Base-by-base conservation (phyloP, 2,797 vertebrate species). In the Hemibagrus guttatus region DNA sequence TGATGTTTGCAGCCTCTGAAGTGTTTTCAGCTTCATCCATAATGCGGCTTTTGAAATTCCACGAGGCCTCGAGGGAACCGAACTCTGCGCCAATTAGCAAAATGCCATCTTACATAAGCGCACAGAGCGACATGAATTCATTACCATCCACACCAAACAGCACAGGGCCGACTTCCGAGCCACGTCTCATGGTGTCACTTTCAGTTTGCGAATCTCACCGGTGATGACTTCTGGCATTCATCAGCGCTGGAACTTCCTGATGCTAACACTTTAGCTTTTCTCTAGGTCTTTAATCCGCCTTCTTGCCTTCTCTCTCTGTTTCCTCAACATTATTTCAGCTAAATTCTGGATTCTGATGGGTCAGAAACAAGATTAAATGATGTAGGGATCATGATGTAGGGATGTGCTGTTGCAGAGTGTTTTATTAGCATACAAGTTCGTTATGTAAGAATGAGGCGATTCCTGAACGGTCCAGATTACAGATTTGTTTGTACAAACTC, bases 1-100 rank as follows among this genome's bases (percentile, higher is more conserved):
- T 91, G 89, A 90, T 86, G 91, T 92, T 94, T 94, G 91, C 93
- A 92, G 92, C 93, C 92, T 93, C 58, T 78, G 94, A 95, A 94
- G 91, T 91, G 92, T 92, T 92, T 94, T 94, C 93, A 92, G 87
- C 85, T 82, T 83, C 75, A 90, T 66, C 63, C 84, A 94, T 94
- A 94, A 95, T 94, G 93, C 90, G 89, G 90, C 93, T 92, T 93
- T 94, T 95, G 91, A 94, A 91, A 91, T 88, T 87, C 6, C 49
- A 90, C 42, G 35, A 54, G 87, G 42, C 85, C 91, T 93, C 66
- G 85, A 87, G 89, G 89, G 92, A 93, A 93, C 90, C 78, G 90
- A 92, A 88, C 89, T 88, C 89, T 35, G 71, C 84, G 89, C 94
- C 93, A 94, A 95, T 93, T 92, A 95, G 94, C 93, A 95, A 61